Percentiles rank a stretch among this genome's conserved stretches.
Evolutionary conservation across 2,888 invertebrate species (phyloP).

Genomic region (Tiliacea citrago): DNA sequence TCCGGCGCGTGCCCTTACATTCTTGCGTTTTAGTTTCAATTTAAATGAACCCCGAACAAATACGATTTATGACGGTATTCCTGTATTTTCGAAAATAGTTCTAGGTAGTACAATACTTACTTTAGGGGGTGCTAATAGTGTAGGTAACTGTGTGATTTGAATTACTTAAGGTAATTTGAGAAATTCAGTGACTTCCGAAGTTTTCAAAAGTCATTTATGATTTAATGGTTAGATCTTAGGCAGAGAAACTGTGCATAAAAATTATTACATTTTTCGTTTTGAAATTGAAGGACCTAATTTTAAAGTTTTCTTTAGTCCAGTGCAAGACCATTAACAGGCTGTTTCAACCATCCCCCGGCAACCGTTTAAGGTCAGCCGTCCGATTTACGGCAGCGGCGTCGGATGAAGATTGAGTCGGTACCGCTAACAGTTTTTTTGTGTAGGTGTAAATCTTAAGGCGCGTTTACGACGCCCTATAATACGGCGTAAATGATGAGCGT

Average conservation of each 20-base stretch:
- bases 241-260: neutral
- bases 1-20: constrained; percentile 72
- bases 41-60: constrained; percentile 68
- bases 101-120: neutral
- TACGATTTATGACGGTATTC: constrained; percentile 36
- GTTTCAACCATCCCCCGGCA: constrained; percentile 61
- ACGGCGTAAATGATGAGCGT: constrained; percentile 64
- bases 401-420: constrained; percentile 82
- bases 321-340: constrained; percentile 50
- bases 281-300: neutral
- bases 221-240: neutral
- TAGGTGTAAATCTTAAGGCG: constrained; percentile 87
- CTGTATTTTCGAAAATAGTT: constrained; percentile 9
- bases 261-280: neutral
- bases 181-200: neutral
- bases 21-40: constrained; percentile 72
- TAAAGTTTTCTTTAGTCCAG: neutral
- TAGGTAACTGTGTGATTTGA: neutral
- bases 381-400: constrained; percentile 77
- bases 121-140: neutral
- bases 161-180: neutral
- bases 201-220: neutral
- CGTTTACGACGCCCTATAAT: constrained; percentile 80
- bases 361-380: constrained; percentile 73
- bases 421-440: constrained; percentile 89